Conservation (phyloP, 2,113 vertebrate species). For the Boulengeromyrus knoepffleri region DNA sequence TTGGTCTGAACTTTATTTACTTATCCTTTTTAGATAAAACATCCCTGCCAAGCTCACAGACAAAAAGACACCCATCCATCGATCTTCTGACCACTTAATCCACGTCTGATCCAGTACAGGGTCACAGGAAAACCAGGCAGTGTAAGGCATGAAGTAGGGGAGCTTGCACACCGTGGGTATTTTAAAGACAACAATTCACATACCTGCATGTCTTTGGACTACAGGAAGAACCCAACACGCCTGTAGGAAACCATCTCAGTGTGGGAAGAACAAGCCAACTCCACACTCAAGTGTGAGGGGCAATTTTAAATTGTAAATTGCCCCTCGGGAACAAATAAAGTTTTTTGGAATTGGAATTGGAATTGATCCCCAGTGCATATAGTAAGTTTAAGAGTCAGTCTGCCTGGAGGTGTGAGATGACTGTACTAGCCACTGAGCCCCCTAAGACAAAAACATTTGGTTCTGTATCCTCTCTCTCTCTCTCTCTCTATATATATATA, state of each 20-base stretch:
- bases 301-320: too few relatives aligned
- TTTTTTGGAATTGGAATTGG: too few relatives aligned
- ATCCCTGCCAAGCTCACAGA: neutral
- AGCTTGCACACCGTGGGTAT: neutral
- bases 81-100: neutral
- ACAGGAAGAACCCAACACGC: neutral
- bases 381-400: too few relatives aligned
- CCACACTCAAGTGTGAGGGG: neutral
- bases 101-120: neutral
- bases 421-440: neutral
- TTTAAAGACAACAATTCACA: neutral
- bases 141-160: neutral
- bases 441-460: too few relatives aligned
- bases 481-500: too few relatives aligned
- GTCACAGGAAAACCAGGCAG: neutral
- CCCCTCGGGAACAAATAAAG: too few relatives aligned
- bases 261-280: neutral
- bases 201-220: neutral
- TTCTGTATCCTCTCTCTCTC: too few relatives aligned
- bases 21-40: neutral
- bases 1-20: neutral
- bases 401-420: too few relatives aligned
- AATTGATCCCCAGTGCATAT: neutral
- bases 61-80: neutral
- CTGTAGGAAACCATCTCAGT: neutral